phyloP scores from a whole-genome alignment of 2,113 vertebrate species.

The Physeter macrocephalus region DNA sequence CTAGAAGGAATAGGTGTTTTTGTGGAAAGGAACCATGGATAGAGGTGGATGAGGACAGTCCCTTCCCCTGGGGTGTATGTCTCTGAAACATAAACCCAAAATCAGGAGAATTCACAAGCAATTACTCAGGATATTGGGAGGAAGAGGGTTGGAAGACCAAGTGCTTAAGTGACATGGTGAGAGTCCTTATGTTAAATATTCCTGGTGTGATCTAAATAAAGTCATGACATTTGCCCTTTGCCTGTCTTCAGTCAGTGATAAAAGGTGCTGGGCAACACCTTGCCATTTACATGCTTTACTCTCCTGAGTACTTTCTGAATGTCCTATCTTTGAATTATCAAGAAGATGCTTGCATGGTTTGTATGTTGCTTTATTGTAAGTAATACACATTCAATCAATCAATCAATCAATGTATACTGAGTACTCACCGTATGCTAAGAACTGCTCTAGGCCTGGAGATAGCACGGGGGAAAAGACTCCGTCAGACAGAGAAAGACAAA shows the following conservation, averaged over 20 bases:
- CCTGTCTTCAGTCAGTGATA: neutral
- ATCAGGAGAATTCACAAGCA: neutral
- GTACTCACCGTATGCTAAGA: neutral
- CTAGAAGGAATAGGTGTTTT: neutral
- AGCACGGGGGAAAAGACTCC: too few species aligned
- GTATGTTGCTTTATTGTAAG: neutral
- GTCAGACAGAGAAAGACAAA: too few species aligned
- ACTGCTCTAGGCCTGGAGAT: neutral
- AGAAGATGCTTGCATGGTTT: neutral
- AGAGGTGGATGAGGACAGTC: neutral
- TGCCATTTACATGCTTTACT: neutral
- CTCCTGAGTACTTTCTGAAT: neutral
- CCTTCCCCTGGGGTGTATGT: too few species aligned
- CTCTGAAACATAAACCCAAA: neutral
- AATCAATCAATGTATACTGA: neutral
- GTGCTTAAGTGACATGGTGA: fast-evolving
- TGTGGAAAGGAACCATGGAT: neutral
- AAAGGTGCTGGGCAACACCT: neutral
- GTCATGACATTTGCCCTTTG: neutral
- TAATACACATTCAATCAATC: neutral
- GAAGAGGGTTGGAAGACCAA: neutral
- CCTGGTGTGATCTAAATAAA: neutral
- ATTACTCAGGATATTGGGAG: neutral
- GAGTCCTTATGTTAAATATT: neutral
- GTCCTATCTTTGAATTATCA: neutral